A percentile compares a stretch with the other conserved stretches of the same genome.
phyloP scores from a whole-genome alignment of 2,797 vertebrate species.

The Enoplosus armatus region DNA sequence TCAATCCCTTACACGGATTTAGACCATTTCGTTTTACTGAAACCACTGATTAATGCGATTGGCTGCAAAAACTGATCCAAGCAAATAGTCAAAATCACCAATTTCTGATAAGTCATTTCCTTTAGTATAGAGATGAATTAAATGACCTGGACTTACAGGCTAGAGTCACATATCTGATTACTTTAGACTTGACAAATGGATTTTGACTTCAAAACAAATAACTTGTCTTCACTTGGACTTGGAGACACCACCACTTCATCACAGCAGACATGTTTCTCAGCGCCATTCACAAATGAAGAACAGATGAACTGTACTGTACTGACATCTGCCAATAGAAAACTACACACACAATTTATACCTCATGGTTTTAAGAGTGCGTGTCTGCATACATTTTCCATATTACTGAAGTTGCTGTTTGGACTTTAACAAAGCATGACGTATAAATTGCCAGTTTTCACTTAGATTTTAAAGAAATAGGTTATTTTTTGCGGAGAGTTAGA shows the following conservation, averaged over 20 bases:
- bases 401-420: neutral
- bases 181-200: neutral
- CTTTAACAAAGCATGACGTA: neutral
- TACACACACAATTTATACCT: neutral
- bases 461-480: neutral
- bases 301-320: no score
- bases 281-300: neutral
- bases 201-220: neutral
- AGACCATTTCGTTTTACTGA: conserved; percentile 2
- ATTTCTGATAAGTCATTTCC: conserved; percentile 19
- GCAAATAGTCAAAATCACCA: neutral
- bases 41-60: conserved; percentile 17
- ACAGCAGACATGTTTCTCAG: neutral
- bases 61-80: neutral
- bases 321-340: neutral
- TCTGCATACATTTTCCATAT: neutral
- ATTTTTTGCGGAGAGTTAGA: neutral
- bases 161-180: neutral
- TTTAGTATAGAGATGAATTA: neutral
- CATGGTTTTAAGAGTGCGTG: neutral
- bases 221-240: neutral
- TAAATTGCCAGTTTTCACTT: neutral
- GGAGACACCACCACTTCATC: neutral
- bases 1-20: conserved; percentile 14
- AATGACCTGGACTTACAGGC: neutral